These are phyloP conservation scores for Falco naumanni DNA, from an alignment of 2,797 vertebrate genomes.

Conservation along the genomic window DNA sequence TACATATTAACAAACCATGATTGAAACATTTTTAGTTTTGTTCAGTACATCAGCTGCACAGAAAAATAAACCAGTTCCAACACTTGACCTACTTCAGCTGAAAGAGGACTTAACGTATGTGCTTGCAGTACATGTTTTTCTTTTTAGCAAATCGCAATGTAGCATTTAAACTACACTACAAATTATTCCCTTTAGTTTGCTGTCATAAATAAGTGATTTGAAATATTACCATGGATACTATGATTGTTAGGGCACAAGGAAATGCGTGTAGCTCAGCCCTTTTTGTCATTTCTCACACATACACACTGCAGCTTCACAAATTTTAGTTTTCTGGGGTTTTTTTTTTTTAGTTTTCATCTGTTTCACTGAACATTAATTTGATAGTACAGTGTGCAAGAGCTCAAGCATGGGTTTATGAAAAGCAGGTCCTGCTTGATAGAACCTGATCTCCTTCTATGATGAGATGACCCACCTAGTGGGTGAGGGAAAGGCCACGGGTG, in stretches of 20 bases:
- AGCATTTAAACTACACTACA: not conserved
- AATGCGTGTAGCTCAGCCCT: not conserved
- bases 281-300: not conserved
- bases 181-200: not conserved
- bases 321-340: not conserved
- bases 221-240: not conserved
- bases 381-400: not conserved
- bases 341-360: not conserved
- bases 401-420: not conserved
- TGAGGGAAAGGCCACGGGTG: no score
- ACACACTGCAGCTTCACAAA: not conserved
- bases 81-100: not conserved
- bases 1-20: fast-evolving
- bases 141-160: not conserved
- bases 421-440: no score
- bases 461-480: no score
- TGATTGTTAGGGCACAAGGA: not conserved
- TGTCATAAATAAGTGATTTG: not conserved
- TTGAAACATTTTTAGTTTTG: not conserved
- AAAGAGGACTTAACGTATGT: not conserved
- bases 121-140: not conserved
- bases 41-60: not conserved
- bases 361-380: not conserved
- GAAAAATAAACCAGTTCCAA: not conserved
- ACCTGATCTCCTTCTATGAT: no score